Evolutionary conservation across 2,888 invertebrate species (phyloP).

Genomic region (Brachyopa scutellaris): DNA sequence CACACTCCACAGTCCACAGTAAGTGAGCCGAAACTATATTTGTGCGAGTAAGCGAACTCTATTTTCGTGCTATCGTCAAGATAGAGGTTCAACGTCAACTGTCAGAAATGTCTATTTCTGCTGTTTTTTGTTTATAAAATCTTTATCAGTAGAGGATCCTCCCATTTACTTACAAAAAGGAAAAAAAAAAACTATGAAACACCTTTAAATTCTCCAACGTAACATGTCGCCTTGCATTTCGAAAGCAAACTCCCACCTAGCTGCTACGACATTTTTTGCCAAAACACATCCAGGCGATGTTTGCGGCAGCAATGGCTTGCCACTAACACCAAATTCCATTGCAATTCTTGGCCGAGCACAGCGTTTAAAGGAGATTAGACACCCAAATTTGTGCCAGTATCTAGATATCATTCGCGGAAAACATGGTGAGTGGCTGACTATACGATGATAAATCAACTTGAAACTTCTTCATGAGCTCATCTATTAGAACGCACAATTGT

Average conservation of each 20-base stretch:
- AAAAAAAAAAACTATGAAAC: conserved; percentile 22
- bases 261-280: conserved; percentile 96
- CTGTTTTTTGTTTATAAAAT: conserved; percentile 42
- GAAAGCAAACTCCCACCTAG: conserved; percentile 82
- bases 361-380: conserved; percentile 88
- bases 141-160: conserved; percentile 34
- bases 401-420: conserved; percentile 95
- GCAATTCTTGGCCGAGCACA: conserved; percentile 95
- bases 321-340: conserved; percentile 97
- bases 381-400: conserved; percentile 93
- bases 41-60: not conserved
- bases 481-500: conserved; percentile 89
- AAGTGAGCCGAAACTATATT: no score
- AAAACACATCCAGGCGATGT: conserved; percentile 93
- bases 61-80: no score
- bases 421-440: conserved; percentile 87
- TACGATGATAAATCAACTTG: not conserved
- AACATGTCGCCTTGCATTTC: conserved; percentile 74
- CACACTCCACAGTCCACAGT: no score
- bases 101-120: conserved; percentile 19
- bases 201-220: not conserved
- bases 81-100: no score
- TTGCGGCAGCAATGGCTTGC: conserved; percentile 97
- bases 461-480: conserved; percentile 6
- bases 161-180: conserved; percentile 27